Conservation (phyloP, 2,113 vertebrate species). For the Ursus arctos region DNA sequence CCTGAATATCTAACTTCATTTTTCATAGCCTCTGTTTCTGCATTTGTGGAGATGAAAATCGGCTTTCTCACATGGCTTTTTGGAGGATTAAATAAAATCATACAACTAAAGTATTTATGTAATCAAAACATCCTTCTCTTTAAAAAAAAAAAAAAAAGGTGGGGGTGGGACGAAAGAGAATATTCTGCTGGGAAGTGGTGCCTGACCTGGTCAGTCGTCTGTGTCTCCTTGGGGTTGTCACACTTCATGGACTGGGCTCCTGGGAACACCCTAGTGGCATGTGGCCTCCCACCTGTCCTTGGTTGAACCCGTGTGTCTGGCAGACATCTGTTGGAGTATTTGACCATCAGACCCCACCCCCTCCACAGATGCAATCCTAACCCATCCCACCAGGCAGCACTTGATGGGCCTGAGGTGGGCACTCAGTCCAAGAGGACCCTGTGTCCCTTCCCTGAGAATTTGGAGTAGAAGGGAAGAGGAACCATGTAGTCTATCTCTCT, state of each 20-base stretch:
- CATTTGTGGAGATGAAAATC: background rate
- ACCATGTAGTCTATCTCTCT: too few species aligned
- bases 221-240: background rate
- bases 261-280: background rate
- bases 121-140: background rate
- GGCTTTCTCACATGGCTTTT: background rate
- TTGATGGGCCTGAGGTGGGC: background rate
- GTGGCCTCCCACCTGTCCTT: background rate
- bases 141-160: background rate
- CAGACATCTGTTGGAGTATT: too few species aligned
- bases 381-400: background rate
- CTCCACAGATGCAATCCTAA: too few species aligned
- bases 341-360: background rate
- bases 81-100: background rate
- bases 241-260: background rate
- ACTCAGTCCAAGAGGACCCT: background rate
- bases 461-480: background rate
- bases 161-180: background rate
- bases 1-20: background rate
- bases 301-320: background rate
- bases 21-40: background rate
- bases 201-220: accelerated
- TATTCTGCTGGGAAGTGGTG: background rate
- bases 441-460: background rate
- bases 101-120: background rate